Evolutionary conservation across 2,113 vertebrate genomes (phyloP).

Genomic region (Hoplias malabaricus): DNA sequence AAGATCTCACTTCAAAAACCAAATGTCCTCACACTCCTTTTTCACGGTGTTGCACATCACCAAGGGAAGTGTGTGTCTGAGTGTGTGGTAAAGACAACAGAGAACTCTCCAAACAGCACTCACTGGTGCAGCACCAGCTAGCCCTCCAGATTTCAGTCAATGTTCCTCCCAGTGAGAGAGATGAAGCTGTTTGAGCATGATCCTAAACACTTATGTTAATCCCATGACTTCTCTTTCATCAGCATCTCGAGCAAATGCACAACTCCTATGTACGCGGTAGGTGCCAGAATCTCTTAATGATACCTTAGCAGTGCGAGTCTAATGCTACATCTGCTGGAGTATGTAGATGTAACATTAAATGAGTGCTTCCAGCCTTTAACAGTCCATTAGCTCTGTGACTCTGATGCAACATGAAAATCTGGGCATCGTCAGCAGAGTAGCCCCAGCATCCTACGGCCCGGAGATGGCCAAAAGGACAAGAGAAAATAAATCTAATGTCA

Average conservation of each 20-base stretch:
- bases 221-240: not conserved
- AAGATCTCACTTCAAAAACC: slow-evolving; percentile 1
- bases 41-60: not conserved
- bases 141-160: not conserved
- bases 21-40: not conserved
- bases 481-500: not conserved
- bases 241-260: slow-evolving; percentile 5
- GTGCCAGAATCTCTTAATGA: not conserved
- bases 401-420: slow-evolving; percentile 35
- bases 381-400: not conserved
- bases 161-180: not conserved
- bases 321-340: not conserved
- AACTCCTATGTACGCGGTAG: not conserved
- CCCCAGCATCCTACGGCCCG: not conserved
- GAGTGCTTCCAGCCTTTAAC: not conserved
- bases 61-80: too few relatives aligned
- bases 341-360: slow-evolving; percentile 16
- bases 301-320: slow-evolving; percentile 19
- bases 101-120: not conserved
- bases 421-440: slow-evolving; percentile 20
- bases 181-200: not conserved
- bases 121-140: not conserved
- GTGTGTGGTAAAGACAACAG: not conserved
- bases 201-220: not conserved
- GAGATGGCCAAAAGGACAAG: not conserved